Evolutionary conservation across 2,888 invertebrate species (phyloP), one percentile per base, ranked within the genome.

Genomic region (Caenorhabditis sp.): DNA sequence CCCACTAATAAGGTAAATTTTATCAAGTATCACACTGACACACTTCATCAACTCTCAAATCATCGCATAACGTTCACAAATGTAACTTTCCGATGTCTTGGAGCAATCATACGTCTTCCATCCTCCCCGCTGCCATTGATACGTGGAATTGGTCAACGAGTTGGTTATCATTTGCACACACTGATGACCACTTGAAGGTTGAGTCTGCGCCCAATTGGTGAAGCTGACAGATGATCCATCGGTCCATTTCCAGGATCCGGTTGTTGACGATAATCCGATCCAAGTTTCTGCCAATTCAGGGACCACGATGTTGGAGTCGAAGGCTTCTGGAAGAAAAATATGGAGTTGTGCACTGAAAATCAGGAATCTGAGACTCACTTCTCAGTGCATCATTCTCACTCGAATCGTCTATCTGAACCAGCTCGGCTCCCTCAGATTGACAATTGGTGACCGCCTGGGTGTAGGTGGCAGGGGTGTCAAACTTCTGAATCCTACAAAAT

Each of bases 91-190:
- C 1, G 76, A 73, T 7, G 61, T 73, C 14, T 49, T 24, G 1
- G 58, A n/a, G 31, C 82, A 82, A 31, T 49, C 61, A 19, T 68
- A 77, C 0, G 76, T 61, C 28, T 82, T 77, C 82, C 82, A 82
- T 38, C 68, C 72, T 24, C 82, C 82, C 31, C 76, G 38, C 22
- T 77, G 47, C 24, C 44, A 82, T 8, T 44, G 59, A 44, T 82
- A 82, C 19, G 75, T 68, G 7, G 75, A 49, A 38, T 82, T 73
- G 12, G 4, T 49, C 66, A 82, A 28, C 0, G 76, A 16, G 19
- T 82, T 59, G 2, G 76, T 77, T 14, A 82, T 82, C 82, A 82
- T 82, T 19, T 54, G 54, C 1, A 16, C 54, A 54, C 54, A 54
- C 26, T 54, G 54, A 4, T 24, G 3, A 8, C 1, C 49, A 3